Base-by-base conservation (phyloP, 2,113 vertebrate species). In the Benthochromis sp. region DNA sequence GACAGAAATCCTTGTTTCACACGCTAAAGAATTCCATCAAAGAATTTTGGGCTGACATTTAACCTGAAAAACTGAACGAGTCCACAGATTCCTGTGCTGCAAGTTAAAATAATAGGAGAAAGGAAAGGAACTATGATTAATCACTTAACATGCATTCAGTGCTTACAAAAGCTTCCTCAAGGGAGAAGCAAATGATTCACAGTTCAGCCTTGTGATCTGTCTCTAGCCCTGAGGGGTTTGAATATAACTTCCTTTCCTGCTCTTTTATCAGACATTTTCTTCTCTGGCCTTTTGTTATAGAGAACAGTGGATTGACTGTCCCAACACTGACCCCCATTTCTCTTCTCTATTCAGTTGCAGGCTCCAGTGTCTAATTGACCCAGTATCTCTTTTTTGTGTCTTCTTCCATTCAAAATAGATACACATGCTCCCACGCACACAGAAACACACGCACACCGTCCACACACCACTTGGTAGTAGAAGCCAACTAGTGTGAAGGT, bases 401-500 rank as follows among this genome's bases (percentile, higher is more conserved):
- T 43, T 84, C 81, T 82, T 80, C 45, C 57, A 78, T 81, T 88
- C 31, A 71, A 80, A 82, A 85, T 36, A 76, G 50, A 84, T 13
- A n/a, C 54, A 69, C 36, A 57, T 47, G 19, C 17, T 31, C 57
- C 57, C 27, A 71, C 36, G 16, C 24, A 61, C 27, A 2, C 6
- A 82, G 57, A 61, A 31, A 17, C 17, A 21, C 16, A 29, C 19
- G 4, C 29, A 55, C 47, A 34, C 4, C 3, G 1, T 27, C 21
- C 12, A 29, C 61, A 82, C 43, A 53, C 12, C 34, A 5, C 19
- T 69, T 21, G 36, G 4, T n/a, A 3, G 83, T 76, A 27, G 11
- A 34, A 31, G 50, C 40, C 73, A 86, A 84, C 84, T 47, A 85
- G 76, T 86, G 86, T 94, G 94, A 96, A 95, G 93, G 94, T 95